These are phyloP conservation scores for Stomorhina lunata DNA, from an alignment of 2,888 invertebrate genomes.

Conservation along the genomic window DNA sequence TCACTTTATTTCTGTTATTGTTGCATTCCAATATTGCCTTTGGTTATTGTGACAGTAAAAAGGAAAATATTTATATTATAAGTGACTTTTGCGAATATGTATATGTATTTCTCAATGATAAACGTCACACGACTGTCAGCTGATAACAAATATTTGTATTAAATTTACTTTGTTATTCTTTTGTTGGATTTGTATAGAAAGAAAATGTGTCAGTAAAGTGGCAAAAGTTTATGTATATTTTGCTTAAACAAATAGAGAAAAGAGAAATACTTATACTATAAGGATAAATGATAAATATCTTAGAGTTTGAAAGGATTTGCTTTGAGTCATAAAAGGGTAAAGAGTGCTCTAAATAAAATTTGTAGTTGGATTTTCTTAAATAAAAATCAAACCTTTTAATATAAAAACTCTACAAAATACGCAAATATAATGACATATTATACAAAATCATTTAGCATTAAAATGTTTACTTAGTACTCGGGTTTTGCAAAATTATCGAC, in stretches of 20 bases:
- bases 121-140: conserved; percentile 18
- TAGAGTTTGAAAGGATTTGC: too few relatives aligned
- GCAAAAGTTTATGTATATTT: neutral
- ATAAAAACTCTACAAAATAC: too few relatives aligned
- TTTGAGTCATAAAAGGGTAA: too few relatives aligned
- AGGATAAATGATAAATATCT: too few relatives aligned
- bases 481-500: too few relatives aligned
- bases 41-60: neutral
- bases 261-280: neutral
- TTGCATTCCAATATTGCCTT: neutral
- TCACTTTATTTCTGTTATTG: neutral
- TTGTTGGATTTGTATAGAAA: neutral
- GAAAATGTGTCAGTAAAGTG: too few relatives aligned
- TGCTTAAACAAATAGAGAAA: neutral
- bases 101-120: neutral
- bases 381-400: too few relatives aligned
- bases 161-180: neutral
- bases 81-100: neutral
- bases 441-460: too few relatives aligned
- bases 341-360: too few relatives aligned
- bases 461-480: too few relatives aligned
- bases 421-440: too few relatives aligned
- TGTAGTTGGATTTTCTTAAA: too few relatives aligned
- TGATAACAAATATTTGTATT: neutral
- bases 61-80: neutral